Evolutionary conservation across 2,113 vertebrate species (phyloP), one percentile per base, ranked within the genome.

Genomic region (Xenopus laevis): DNA sequence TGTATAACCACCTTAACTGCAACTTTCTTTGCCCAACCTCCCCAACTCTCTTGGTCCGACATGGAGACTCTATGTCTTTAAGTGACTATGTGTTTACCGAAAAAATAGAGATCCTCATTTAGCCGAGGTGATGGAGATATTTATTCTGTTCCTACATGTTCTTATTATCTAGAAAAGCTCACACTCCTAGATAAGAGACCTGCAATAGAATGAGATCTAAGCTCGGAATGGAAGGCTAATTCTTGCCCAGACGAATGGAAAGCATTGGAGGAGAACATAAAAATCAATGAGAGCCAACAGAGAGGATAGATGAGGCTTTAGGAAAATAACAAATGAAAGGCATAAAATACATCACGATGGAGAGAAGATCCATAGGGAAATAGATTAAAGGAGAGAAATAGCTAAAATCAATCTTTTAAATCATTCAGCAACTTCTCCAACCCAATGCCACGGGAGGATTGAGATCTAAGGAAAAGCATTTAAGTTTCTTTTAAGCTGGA

Each of bases 331-430:
- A 50, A 50, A 50, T 50, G 47, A 50, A 50, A 50, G 47, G 47
- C 47, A n/a, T 55, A 55, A 55, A 55, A 55, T n/a, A n/a, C 17
- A 55, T n/a, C 17, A 4, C 53, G 13, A 4, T 17, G 3, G 53
- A n/a, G 16, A 9, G 53, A n/a, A 55, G 53, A 18, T 55, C 53
- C 17, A 55, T n/a, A 9, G 53, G 53, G 53, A 55, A 55, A 55
- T 55, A 55, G 53, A 55, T 55, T 16, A n/a, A n/a, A n/a, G 53
- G 17, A 16, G 53, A n/a, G 15, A 55, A 55, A 55, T 55, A 55
- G 16, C 53, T 55, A 55, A 55, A 55, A 55, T 55, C 53, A n/a
- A 55, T 55, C 53, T 55, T 55, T 55, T 55, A n/a, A 55, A 55
- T n/a, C 53, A 55, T 55, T 18, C 53, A 55, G 53, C 17, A n/a